phyloP scores from a whole-genome alignment of 2,113 vertebrate genomes.

The Lepus timidus region DNA sequence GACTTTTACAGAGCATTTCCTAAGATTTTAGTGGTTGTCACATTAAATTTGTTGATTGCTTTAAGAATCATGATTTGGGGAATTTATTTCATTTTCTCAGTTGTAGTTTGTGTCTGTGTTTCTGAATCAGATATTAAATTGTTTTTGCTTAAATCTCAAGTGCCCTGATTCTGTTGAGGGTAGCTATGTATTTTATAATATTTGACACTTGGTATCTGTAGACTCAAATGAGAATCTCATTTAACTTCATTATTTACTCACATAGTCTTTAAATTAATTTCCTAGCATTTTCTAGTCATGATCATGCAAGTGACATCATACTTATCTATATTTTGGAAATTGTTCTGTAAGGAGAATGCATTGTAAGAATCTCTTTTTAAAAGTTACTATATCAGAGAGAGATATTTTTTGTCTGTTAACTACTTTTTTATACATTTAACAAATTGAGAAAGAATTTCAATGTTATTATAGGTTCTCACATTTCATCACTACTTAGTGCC shows the following conservation, averaged over 20 bases:
- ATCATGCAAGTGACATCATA: neutral
- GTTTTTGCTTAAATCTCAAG: slow-evolving; percentile 3
- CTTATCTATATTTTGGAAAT: neutral
- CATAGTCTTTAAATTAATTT: neutral
- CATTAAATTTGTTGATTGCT: neutral
- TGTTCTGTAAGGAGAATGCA: neutral
- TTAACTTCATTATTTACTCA: neutral
- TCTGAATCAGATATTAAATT: slow-evolving; percentile 9
- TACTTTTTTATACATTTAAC: neutral
- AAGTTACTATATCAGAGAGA: neutral
- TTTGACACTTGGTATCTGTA: neutral
- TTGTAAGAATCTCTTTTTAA: neutral
- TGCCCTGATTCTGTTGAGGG: neutral
- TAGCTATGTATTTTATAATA: neutral
- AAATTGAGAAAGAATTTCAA: neutral
- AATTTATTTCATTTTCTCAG: neutral
- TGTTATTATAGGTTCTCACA: neutral
- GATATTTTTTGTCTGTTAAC: neutral
- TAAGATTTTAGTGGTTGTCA: neutral
- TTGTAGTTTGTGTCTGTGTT: neutral
- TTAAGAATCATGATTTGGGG: neutral
- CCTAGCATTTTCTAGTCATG: neutral
- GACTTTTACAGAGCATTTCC: neutral
- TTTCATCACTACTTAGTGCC: neutral
- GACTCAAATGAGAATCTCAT: neutral